Evolutionary conservation across 2,888 invertebrate genomes (phyloP).

Genomic region (Agrotis exclamationis): DNA sequence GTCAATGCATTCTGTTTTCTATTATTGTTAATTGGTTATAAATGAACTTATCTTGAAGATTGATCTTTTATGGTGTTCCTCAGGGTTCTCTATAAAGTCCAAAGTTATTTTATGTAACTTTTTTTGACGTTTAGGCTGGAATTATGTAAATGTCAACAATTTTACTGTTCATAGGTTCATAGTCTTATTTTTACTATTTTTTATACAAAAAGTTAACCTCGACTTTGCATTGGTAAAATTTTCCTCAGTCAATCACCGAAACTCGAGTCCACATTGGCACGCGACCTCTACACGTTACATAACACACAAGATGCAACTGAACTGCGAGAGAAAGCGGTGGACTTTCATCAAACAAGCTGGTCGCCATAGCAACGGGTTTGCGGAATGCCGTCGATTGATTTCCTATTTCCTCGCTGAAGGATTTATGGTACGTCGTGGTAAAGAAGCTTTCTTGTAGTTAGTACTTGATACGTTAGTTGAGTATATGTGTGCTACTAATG

Average conservation of each 20-base stretch:
- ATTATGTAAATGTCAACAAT: no score
- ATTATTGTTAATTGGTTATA: neutral
- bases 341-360: constrained; percentile 62
- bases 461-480: constrained; percentile 4
- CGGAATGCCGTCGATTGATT: constrained; percentile 61
- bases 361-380: constrained; percentile 57
- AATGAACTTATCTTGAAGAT: neutral
- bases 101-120: neutral
- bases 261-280: neutral
- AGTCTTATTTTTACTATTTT: no score
- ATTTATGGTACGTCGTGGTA: constrained; percentile 47
- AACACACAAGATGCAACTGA: constrained; percentile 43
- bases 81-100: neutral
- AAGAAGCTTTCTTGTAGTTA: constrained; percentile 39
- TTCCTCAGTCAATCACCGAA: neutral
- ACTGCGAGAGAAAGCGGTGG: constrained; percentile 62
- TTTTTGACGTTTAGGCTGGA: no score
- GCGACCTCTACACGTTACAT: constrained; percentile 29
- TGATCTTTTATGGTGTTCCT: neutral
- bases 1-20: neutral
- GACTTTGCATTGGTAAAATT: neutral
- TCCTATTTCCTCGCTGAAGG: constrained; percentile 63
- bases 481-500: constrained; percentile 7
- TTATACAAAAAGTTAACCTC: no score
- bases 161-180: no score